A percentile compares a stretch with the other conserved stretches of the same genome.
Evolutionary conservation across 2,797 vertebrate species (phyloP).

Genomic region (Nasua narica): DNA sequence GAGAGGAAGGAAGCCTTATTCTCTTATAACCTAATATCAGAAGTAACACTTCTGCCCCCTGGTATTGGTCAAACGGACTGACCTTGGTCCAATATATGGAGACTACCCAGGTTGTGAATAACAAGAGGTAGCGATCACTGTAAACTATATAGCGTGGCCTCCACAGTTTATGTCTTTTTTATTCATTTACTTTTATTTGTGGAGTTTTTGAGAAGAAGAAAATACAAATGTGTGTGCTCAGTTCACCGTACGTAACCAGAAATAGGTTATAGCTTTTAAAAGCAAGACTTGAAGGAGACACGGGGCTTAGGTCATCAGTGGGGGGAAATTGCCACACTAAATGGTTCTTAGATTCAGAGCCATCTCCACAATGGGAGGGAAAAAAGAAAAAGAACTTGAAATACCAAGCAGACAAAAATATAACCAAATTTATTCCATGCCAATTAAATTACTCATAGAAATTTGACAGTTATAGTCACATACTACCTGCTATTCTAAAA

Average conservation of each 20-base stretch:
- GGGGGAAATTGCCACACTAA: not conserved
- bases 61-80: not conserved
- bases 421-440: slow-evolving; percentile 65
- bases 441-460: slow-evolving; percentile 76
- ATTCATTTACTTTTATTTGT: not conserved
- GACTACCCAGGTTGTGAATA: not conserved
- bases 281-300: not conserved
- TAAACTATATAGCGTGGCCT: too few species aligned
- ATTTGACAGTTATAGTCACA: slow-evolving; percentile 61
- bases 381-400: slow-evolving; percentile 51
- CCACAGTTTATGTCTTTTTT: not conserved
- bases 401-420: slow-evolving; percentile 66
- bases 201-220: not conserved
- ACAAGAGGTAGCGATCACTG: not conserved
- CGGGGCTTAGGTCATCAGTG: not conserved
- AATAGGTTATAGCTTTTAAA: not conserved
- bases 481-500: slow-evolving; percentile 67
- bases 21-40: not conserved
- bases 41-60: not conserved
- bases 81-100: rapidly evolving
- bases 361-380: slow-evolving; percentile 52
- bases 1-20: not conserved
- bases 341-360: slow-evolving; percentile 34
- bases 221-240: not conserved
- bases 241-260: not conserved